Evolutionary conservation across 1,140 invertebrate species (phyloP).

Genomic region (Conus ventricosus): DNA sequence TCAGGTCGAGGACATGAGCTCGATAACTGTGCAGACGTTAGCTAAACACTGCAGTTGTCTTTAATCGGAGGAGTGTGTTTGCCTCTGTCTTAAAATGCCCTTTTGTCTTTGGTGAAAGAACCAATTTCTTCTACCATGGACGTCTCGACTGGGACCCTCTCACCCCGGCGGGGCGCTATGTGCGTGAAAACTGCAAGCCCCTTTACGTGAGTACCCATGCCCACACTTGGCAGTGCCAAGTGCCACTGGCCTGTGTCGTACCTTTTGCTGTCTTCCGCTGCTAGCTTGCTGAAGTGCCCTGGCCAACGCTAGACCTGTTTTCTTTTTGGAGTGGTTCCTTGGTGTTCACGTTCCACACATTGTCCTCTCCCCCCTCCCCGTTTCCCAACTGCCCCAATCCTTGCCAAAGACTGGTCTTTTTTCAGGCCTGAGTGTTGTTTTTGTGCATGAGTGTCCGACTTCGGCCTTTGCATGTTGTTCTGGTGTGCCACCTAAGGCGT

Average conservation of each 20-base stretch:
- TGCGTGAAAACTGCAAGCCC: constrained; percentile 94
- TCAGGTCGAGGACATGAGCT: too few relatives aligned
- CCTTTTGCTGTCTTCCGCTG: not conserved
- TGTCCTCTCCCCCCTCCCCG: not conserved
- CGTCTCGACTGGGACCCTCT: constrained; percentile 74
- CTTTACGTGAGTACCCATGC: constrained; percentile 83
- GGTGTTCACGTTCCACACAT: not conserved
- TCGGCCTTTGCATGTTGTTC: constrained; percentile 34
- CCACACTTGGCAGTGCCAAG: not conserved
- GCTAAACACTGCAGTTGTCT: too few relatives aligned
- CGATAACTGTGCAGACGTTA: too few relatives aligned
- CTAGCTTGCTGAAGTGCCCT: constrained; percentile 25
- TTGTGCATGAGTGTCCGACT: constrained; percentile 37
- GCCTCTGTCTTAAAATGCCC: constrained; percentile 8
- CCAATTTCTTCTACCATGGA: constrained; percentile 81
- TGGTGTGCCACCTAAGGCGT: not conserved
- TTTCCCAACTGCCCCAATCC: not conserved
- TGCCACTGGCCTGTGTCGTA: not conserved
- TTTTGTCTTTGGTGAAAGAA: constrained; percentile 79
- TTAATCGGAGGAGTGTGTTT: not conserved
- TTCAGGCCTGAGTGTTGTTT: not conserved
- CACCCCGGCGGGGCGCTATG: constrained; percentile 72
- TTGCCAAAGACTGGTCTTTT: not conserved
- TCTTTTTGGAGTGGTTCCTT: not conserved
- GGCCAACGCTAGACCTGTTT: not conserved